A percentile compares a stretch with the other conserved stretches of the same genome.
Evolutionary conservation across 2,888 invertebrate species (phyloP).

Genomic region (Gasteruption jaculator): DNA sequence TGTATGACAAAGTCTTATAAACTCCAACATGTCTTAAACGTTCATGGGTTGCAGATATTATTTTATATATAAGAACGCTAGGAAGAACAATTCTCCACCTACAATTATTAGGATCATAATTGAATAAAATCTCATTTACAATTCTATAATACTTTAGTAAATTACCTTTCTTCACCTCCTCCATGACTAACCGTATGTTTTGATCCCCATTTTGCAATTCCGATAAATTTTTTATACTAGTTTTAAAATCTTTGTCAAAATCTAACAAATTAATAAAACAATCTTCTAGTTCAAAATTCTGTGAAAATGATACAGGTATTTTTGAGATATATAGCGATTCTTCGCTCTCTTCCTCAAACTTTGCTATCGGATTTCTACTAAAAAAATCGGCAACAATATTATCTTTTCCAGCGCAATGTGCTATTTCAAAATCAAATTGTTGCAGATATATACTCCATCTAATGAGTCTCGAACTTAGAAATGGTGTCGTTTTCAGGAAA

Average conservation of each 20-base stretch:
- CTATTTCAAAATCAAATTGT: slow-evolving; percentile 27
- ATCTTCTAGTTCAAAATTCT: not conserved
- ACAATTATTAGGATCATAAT: not conserved
- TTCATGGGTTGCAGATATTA: slow-evolving; percentile 2
- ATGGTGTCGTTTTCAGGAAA: slow-evolving; percentile 27
- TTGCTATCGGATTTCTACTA: slow-evolving; percentile 22
- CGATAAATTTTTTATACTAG: not conserved
- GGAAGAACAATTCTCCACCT: slow-evolving; percentile 5
- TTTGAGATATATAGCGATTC: slow-evolving; percentile 4
- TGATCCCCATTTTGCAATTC: not conserved
- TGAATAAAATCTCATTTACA: slow-evolving; percentile 8
- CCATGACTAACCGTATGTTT: not conserved
- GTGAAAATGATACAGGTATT: not conserved
- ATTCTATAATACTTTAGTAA: not conserved
- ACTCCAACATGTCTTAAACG: slow-evolving; percentile 4
- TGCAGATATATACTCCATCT: slow-evolving; percentile 30
- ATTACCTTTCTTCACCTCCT: not conserved
- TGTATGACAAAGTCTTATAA: slow-evolving; percentile 9
- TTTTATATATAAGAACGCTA: not conserved
- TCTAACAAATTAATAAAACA: not conserved
- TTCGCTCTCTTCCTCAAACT: slow-evolving; percentile 15
- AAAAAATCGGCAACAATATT: slow-evolving; percentile 29
- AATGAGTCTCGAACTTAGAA: slow-evolving; percentile 24
- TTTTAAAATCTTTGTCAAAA: not conserved
- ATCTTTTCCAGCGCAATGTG: slow-evolving; percentile 24